Evolutionary conservation across 2,113 vertebrate species (phyloP).

Genomic region (Baryphthengus martii): DNA sequence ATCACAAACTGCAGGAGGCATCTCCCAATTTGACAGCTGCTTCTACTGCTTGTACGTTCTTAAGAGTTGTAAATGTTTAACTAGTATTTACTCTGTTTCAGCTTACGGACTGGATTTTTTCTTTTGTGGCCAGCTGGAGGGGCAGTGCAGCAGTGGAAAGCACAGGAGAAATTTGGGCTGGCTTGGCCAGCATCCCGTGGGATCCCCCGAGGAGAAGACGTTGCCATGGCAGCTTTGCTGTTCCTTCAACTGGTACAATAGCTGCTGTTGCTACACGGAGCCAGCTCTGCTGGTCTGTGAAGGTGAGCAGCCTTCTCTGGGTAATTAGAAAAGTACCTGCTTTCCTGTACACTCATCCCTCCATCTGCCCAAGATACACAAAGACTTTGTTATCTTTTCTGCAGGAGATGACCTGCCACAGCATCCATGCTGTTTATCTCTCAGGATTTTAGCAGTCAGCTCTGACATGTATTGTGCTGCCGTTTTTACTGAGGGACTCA

Average conservation of each 20-base stretch:
- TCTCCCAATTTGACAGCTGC: background rate
- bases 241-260: slow-evolving; percentile 7
- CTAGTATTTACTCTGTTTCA: slow-evolving; percentile 20
- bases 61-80: background rate
- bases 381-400: slow-evolving; percentile 1
- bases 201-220: background rate
- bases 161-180: slow-evolving; percentile 7
- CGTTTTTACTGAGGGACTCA: background rate
- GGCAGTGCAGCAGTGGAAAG: background rate
- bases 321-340: background rate
- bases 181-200: background rate
- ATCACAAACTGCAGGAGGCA: accelerated
- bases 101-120: background rate
- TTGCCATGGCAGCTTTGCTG: slow-evolving; percentile 35
- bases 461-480: accelerated
- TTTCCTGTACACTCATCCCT: accelerated
- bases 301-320: background rate
- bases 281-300: slow-evolving; percentile 44
- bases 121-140: slow-evolving; percentile 24
- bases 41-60: background rate
- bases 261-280: slow-evolving; percentile 4
- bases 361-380: background rate
- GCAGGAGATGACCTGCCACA: background rate
- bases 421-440: background rate
- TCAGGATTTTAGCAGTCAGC: background rate